These are phyloP conservation scores for Smutsia gigantea DNA, from an alignment of 2,797 vertebrate genomes.

Conservation along the genomic window DNA sequence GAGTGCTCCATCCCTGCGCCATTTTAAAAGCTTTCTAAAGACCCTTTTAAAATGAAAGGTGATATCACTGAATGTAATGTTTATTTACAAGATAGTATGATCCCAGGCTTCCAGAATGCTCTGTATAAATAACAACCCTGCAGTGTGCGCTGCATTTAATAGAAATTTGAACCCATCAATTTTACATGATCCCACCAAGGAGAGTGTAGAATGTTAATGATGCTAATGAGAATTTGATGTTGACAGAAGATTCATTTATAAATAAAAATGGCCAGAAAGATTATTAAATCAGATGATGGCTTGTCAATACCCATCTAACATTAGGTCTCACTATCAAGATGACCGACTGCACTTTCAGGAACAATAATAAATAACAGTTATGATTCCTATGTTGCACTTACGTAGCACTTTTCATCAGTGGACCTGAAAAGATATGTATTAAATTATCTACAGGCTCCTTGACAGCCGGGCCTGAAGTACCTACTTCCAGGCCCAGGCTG, in stretches of 20 bases:
- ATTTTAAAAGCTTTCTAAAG: constrained; percentile 78
- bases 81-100: constrained; percentile 72
- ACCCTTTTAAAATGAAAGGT: constrained; percentile 78
- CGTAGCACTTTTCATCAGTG: background rate
- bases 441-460: background rate
- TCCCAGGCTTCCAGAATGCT: constrained; percentile 71
- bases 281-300: constrained; percentile 50
- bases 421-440: background rate
- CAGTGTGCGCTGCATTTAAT: constrained; percentile 37
- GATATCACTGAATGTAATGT: constrained; percentile 64
- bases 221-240: constrained; percentile 68
- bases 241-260: constrained; percentile 73
- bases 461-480: background rate
- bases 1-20: background rate
- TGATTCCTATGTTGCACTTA: background rate
- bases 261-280: constrained; percentile 59
- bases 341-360: background rate
- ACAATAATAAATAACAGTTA: constrained; percentile 27
- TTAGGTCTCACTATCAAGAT: constrained; percentile 1
- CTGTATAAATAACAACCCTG: constrained; percentile 61
- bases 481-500: background rate
- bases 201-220: constrained; percentile 61
- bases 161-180: constrained; percentile 76
- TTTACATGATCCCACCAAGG: constrained; percentile 61
- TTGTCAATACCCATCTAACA: constrained; percentile 43